phyloP scores from a whole-genome alignment of 2,113 vertebrate species.

The Leptocoma aspasia region DNA sequence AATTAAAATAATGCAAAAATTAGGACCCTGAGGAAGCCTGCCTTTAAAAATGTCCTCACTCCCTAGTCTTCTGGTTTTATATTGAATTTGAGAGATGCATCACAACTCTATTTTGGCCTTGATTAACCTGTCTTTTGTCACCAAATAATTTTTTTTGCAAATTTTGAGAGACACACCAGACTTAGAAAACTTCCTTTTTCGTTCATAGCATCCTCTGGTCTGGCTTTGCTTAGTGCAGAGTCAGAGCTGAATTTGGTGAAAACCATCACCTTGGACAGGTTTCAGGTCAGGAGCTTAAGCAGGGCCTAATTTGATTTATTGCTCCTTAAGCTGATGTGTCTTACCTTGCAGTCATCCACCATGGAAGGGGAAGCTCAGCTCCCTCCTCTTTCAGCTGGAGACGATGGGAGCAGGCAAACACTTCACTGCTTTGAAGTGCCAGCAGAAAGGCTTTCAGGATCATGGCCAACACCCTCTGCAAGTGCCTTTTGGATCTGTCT shows the following conservation, averaged over 20 bases:
- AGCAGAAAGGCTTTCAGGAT: conserved; percentile 13
- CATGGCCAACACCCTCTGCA: conserved; percentile 3
- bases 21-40: background rate
- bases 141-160: background rate
- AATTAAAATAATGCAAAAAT: background rate
- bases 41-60: background rate
- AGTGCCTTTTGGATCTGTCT: conserved; percentile 14
- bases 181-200: background rate
- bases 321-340: background rate
- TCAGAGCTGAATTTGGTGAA: background rate
- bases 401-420: background rate
- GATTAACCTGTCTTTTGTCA: background rate
- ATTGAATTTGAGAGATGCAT: background rate
- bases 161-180: background rate
- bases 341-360: background rate
- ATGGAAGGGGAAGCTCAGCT: background rate
- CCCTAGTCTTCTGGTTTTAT: background rate
- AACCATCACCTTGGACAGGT: background rate
- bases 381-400: background rate
- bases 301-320: background rate
- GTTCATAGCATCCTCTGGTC: background rate
- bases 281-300: background rate
- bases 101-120: background rate
- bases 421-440: conserved; percentile 7
- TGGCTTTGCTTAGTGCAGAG: background rate